Evolutionary conservation across 1,140 invertebrate species (phyloP), one percentile per base, ranked within the genome.

Genomic region (Ceratina japonica): DNA sequence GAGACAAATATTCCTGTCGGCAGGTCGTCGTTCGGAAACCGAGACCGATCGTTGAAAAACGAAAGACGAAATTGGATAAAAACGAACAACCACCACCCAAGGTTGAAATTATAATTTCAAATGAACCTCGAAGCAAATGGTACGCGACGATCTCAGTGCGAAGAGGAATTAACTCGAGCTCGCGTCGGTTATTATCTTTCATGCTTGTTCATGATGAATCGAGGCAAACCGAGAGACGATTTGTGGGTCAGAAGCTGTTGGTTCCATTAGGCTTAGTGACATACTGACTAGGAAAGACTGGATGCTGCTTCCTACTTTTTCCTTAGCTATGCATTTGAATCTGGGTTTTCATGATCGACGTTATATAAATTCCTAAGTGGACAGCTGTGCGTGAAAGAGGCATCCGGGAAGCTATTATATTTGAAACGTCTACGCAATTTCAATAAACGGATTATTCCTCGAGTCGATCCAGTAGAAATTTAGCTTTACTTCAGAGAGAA

Each of bases 21-120:
- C 63, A 27, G 27, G 13, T 27, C 18, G 52, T 59, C 18, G n/a
- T 44, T 24, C 16, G 31, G 27, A 24, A 63, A 16, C 18, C 24
- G n/a, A 37, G n/a, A 8, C 3, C 4, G 15, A 51, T 62, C 24
- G 10, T 49, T 15, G 22, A 31, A 31, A 52, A 31, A 16, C 22
- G 4, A n/a, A 15, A 8, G 18, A 51, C 18, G 51, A 70, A 70
- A 49, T 12, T 5, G 64, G 15, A 49, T 63, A 37, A 4, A 54
- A 16, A 63, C 37, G 37, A 44, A 75, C n/a, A 58, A 58, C 22
- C 51, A 58, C 22, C 51, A 20, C n/a, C 24, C 74, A 69, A 75
- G 74, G 74, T 0, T 49, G 37, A 68, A 69, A 76, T 76, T 76
- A 76, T 70, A 76, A 69, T 76, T 70, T 76, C 56, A 70, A 76